These are phyloP conservation scores for Pseudomyrmex pallidus DNA, from an alignment of 1,140 invertebrate genomes.

Conservation along the genomic window DNA sequence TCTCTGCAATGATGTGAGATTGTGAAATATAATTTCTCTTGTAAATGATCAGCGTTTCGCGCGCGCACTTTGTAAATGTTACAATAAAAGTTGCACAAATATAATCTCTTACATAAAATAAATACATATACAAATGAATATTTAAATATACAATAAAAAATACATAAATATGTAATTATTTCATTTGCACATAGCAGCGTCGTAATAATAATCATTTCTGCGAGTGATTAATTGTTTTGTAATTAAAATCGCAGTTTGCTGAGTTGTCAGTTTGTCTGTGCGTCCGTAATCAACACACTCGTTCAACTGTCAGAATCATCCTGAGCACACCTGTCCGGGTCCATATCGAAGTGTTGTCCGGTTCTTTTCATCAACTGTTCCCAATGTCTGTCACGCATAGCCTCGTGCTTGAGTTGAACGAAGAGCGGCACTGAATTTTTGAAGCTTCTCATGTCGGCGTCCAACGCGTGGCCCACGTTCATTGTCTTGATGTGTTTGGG, in stretches of 20 bases:
- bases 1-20: not conserved
- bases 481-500: constrained; percentile 86
- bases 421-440: constrained; percentile 94
- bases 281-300: constrained; percentile 1
- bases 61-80: not conserved
- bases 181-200: not conserved
- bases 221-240: not conserved
- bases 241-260: not conserved
- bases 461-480: constrained; percentile 88
- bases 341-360: constrained; percentile 93
- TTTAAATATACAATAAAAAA: constrained; percentile 25
- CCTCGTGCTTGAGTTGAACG: constrained; percentile 96
- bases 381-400: constrained; percentile 95
- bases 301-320: constrained; percentile 43
- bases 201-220: not conserved
- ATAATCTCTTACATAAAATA: not conserved
- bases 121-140: not conserved
- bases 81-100: not conserved
- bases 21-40: not conserved
- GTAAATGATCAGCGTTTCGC: not conserved
- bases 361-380: constrained; percentile 94
- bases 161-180: constrained; percentile 10
- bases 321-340: constrained; percentile 87
- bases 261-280: not conserved
- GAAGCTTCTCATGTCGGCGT: constrained; percentile 94